A percentile compares a stretch with the other conserved stretches of the same genome.
Evolutionary conservation across 30 jellyfish, hydroid and myxozoan species (phyloP).

Genomic region (Cassiopea andromeda): DNA sequence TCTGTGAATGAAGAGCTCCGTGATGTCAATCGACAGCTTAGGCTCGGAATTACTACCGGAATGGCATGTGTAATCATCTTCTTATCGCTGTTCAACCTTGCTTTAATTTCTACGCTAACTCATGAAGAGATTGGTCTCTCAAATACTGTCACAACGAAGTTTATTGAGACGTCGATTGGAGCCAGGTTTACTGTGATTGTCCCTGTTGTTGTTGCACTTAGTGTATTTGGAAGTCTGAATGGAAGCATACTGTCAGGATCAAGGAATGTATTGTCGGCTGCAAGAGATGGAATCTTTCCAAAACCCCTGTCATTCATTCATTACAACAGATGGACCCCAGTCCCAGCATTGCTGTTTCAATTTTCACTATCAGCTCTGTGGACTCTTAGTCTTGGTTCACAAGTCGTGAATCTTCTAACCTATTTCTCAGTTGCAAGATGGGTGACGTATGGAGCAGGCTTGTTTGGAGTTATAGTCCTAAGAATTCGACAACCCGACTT

Average conservation of each 20-base stretch:
- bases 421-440: conserved; percentile 32
- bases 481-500: conserved; percentile 42
- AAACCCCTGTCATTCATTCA: conserved; percentile 54
- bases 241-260: background rate
- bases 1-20: conserved; percentile 59
- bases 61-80: conserved; percentile 65
- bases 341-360: conserved; percentile 48
- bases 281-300: conserved; percentile 80
- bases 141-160: conserved; percentile 66
- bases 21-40: conserved; percentile 55
- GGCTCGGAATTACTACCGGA: conserved; percentile 44
- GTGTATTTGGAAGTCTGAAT: conserved; percentile 41
- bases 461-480: conserved; percentile 14
- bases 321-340: conserved; percentile 57
- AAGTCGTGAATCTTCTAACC: background rate
- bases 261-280: conserved; percentile 62
- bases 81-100: conserved; percentile 33
- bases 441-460: conserved; percentile 22
- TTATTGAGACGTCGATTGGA: conserved; percentile 49
- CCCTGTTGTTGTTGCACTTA: conserved; percentile 56
- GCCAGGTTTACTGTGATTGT: conserved; percentile 24
- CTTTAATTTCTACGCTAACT: conserved; percentile 53
- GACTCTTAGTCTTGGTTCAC: no score
- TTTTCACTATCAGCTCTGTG: conserved; percentile 13
- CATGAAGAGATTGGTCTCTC: conserved; percentile 48